phyloP scores from a whole-genome alignment of 1,140 invertebrate genomes.

The Berghia stephanieae region DNA sequence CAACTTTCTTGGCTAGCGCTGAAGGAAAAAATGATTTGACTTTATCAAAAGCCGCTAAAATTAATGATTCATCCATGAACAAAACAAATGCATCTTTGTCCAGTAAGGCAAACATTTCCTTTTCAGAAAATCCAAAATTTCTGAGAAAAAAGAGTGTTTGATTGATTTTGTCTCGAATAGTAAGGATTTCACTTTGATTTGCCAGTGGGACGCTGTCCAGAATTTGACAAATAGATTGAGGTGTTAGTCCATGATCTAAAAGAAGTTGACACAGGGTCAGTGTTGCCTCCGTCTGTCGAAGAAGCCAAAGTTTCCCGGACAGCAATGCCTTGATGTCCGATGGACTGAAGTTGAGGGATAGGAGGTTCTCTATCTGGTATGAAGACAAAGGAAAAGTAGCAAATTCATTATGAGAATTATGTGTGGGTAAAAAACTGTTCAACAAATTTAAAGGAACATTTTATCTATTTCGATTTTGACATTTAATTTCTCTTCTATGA shows the following conservation, averaged over 20 bases:
- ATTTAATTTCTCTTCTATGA: too few species aligned
- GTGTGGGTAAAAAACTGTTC: neutral
- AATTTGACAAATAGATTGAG: neutral
- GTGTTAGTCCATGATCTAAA: neutral
- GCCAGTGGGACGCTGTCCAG: neutral
- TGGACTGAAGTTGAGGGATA: too few species aligned
- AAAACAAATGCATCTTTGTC: neutral
- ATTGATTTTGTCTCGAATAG: neutral
- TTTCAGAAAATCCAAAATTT: conserved; percentile 2
- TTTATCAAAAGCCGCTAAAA: neutral
- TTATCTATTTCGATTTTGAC: neutral
- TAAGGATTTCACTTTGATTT: neutral
- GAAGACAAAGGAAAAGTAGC: too few species aligned
- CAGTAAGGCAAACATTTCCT: neutral
- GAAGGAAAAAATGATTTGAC: conserved; percentile 18
- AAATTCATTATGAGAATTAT: too few species aligned
- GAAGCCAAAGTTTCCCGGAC: neutral
- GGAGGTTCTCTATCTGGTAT: too few species aligned
- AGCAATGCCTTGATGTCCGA: too few species aligned
- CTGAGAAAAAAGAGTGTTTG: neutral
- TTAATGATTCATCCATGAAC: neutral
- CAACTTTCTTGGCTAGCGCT: neutral
- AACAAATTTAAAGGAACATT: neutral
- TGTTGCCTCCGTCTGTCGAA: neutral
- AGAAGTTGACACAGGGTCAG: neutral